phyloP scores from a whole-genome alignment of 1,140 invertebrate genomes.

The Papilio aristodemus region DNA sequence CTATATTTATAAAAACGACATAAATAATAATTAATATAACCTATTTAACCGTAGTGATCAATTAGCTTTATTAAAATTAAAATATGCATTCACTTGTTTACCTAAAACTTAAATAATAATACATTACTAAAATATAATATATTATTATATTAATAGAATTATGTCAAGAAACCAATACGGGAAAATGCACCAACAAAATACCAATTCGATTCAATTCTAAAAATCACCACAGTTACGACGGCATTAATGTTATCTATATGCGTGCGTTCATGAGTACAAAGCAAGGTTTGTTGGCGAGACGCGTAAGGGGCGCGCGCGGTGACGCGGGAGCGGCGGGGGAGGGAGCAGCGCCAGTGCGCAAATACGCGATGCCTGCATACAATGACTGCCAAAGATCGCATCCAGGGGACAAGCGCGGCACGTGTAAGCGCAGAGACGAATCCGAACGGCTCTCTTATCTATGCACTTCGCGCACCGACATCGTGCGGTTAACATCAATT shows the following conservation, averaged over 20 bases:
- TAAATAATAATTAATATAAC: too few relatives aligned
- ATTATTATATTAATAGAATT: neutral
- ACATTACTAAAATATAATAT: neutral
- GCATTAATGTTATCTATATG: constrained; percentile 1
- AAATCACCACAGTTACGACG: constrained; percentile 13
- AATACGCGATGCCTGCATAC: constrained; percentile 73
- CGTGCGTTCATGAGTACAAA: constrained; percentile 5
- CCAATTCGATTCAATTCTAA: neutral
- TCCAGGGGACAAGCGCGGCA: constrained; percentile 70
- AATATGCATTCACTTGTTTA: too few relatives aligned
- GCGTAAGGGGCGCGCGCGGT: neutral
- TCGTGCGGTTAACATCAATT: neutral
- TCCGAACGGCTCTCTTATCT: constrained; percentile 37
- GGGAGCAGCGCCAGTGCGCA: constrained; percentile 55
- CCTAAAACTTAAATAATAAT: too few relatives aligned
- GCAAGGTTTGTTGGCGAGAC: constrained; percentile 11
- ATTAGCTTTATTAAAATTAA: too few relatives aligned
- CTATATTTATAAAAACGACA: too few relatives aligned
- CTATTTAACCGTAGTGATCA: too few relatives aligned
- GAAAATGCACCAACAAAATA: constrained; percentile 11
- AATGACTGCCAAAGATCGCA: constrained; percentile 77
- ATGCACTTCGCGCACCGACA: constrained; percentile 42
- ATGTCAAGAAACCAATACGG: neutral
- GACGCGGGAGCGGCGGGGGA: constrained; percentile 18
- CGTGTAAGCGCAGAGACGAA: constrained; percentile 74